phyloP scores from a whole-genome alignment of 2,888 invertebrate species.

The Volucella inflata region DNA sequence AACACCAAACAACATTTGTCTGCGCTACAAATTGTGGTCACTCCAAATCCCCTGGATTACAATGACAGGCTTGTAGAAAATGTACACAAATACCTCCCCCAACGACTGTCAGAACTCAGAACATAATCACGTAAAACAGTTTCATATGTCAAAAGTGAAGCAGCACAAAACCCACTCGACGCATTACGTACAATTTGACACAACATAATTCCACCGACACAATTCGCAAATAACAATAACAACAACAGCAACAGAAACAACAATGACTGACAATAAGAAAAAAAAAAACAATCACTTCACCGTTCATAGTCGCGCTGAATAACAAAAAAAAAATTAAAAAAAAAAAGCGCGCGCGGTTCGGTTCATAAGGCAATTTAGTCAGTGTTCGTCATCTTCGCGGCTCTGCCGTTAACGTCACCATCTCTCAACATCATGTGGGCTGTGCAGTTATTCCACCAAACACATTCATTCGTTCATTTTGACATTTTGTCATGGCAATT shows the following conservation, averaged over 20 bases:
- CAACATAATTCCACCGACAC: conserved; percentile 25
- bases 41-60: conserved; percentile 35
- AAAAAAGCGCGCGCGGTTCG: not conserved
- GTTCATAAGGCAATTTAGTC: conserved; percentile 20
- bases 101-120: conserved; percentile 46
- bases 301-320: no score
- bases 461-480: conserved; percentile 71
- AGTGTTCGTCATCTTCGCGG: conserved; percentile 30
- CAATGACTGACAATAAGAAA: conserved; percentile 31
- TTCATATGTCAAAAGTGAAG: conserved; percentile 46
- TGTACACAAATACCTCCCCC: not conserved
- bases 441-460: conserved; percentile 63
- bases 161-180: conserved; percentile 43
- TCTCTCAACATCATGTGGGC: conserved; percentile 57
- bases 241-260: not conserved
- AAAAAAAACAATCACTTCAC: not conserved
- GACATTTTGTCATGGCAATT: conserved; percentile 76
- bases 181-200: conserved; percentile 50
- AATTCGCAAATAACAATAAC: conserved; percentile 33
- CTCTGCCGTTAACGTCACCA: conserved; percentile 7
- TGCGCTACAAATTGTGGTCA: conserved; percentile 25
- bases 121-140: conserved; percentile 53
- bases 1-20: not conserved
- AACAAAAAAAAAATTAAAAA: conserved; percentile 9
- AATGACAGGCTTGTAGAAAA: not conserved